Base-by-base conservation (phyloP, 2,797 vertebrate species). In the Sebastes kiyomatsui region DNA sequence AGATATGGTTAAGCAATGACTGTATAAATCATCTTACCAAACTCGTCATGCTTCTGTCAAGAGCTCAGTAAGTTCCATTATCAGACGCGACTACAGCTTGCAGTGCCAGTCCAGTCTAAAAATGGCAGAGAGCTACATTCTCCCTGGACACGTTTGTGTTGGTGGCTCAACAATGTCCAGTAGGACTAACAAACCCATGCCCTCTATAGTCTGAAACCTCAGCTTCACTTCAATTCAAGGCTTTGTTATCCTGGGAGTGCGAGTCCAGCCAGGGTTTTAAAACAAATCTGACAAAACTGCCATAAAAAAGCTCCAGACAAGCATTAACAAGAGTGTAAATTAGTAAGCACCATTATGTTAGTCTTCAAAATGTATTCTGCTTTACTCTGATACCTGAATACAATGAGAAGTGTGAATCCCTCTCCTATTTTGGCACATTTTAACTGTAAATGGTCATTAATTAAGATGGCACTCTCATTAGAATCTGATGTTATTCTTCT, bases 41-140 rank as follows among this genome's bases (percentile, higher is more conserved):
- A 81, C 46, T 75, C 30, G 16, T 90, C 84, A 87, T 52, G 61
- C 82, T 84, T 79, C 69, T 72, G 81, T 86, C 84, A 56, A 81
- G 79, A 85, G 84, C 82, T 79, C 80, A 35, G 80, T 73, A 56
- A 2, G 69, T 84, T 88, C 88, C 88, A 89, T 92, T 93, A 95
- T 95, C 93, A 91, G 91, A 88, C 56, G 23, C 6, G 35, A 80
- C 88, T 65, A 60, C 90, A 80, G 87, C 87, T 83, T 84, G 6
- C 85, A 49, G 84, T 86, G 89, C 84, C 90, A 87, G 88, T 87
- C 79, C 74, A 1, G 80, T 81, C 93, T 95, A 93, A 93, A 93
- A 94, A 94, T 94, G 93, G 90, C 90, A 4, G 58, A 83, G 89
- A 82, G 91, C 88, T 83, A 86, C 87, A 94, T 94, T 93, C 92